Percentiles rank a stretch among this genome's conserved stretches.
Evolutionary conservation across 2,113 vertebrate species (phyloP).

Genomic region (Pterocles burchelli): DNA sequence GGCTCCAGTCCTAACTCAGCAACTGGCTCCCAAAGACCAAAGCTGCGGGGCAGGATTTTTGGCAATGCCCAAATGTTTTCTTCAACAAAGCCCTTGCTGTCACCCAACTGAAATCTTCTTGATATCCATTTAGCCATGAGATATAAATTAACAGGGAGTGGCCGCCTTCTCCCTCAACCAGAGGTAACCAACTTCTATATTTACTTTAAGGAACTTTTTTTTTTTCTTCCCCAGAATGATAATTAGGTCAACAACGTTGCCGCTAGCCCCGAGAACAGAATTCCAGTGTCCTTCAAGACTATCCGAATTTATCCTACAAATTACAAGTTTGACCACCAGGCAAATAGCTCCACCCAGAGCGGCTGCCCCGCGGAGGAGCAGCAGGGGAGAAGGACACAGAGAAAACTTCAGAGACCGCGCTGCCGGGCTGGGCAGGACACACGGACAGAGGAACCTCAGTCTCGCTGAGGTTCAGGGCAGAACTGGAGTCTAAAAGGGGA

Average conservation of each 20-base stretch:
- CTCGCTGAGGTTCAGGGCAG: not conserved
- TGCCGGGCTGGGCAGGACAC: not conserved
- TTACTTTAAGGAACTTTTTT: not conserved
- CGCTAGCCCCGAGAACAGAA: not conserved
- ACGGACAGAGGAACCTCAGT: not conserved
- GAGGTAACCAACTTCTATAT: not conserved
- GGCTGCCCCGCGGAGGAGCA: fast-evolving
- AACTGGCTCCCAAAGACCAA: not conserved
- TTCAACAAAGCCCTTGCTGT: not conserved
- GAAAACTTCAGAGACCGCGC: not conserved
- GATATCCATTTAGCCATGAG: not conserved
- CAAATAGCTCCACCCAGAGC: not conserved
- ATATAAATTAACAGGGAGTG: not conserved
- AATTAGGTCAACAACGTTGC: not conserved
- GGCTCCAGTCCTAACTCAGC: not conserved
- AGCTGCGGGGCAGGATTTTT: not conserved
- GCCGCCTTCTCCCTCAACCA: not conserved
- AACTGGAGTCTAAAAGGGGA: not conserved
- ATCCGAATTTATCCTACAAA: not conserved
- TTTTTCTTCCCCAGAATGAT: not conserved
- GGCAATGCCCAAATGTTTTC: not conserved
- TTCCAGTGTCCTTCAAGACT: not conserved
- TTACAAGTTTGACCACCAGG: not conserved
- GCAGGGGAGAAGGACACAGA: not conserved
- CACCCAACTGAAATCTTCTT: not conserved